Percentiles rank a stretch among this genome's conserved stretches.
These are phyloP conservation scores for Perca schrenkii DNA, from an alignment of 2,113 vertebrate species.

Conservation along the genomic window DNA sequence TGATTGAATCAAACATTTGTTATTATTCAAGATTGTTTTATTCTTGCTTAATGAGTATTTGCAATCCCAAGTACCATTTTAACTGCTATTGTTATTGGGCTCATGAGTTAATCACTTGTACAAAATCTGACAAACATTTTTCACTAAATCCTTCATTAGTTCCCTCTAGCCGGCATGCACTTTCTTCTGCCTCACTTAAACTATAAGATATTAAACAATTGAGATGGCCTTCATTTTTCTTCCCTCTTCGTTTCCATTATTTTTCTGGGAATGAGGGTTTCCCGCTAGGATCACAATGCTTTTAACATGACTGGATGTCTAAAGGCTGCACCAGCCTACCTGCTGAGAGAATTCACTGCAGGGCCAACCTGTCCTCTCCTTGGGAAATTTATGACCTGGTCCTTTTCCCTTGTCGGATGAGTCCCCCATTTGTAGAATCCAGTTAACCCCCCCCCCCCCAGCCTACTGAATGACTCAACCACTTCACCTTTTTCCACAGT, in stretches of 20 bases:
- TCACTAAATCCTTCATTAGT: constrained; percentile 11
- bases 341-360: constrained; percentile 84
- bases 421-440: constrained; percentile 60
- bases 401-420: constrained; percentile 69
- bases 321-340: constrained; percentile 76
- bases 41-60: constrained; percentile 21
- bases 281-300: constrained; percentile 83
- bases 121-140: constrained; percentile 10
- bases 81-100: constrained; percentile 4
- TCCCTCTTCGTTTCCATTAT: constrained; percentile 60
- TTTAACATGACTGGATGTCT: constrained; percentile 85
- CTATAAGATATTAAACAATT: constrained; percentile 42
- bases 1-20: constrained; percentile 19
- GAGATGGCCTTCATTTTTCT: constrained; percentile 50
- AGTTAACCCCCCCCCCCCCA: constrained; percentile 10
- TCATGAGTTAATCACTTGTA: constrained; percentile 22
- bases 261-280: constrained; percentile 71
- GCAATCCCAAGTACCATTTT: constrained; percentile 11
- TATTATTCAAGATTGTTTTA: constrained; percentile 24
- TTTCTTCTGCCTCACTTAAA: constrained; percentile 18
- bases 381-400: constrained; percentile 79
- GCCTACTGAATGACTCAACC: constrained; percentile 30
- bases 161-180: neutral
- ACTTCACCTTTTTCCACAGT: constrained; percentile 47
- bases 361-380: constrained; percentile 80